phyloP scores from a whole-genome alignment of 2,888 invertebrate species.

The Agrochola macilenta region DNA sequence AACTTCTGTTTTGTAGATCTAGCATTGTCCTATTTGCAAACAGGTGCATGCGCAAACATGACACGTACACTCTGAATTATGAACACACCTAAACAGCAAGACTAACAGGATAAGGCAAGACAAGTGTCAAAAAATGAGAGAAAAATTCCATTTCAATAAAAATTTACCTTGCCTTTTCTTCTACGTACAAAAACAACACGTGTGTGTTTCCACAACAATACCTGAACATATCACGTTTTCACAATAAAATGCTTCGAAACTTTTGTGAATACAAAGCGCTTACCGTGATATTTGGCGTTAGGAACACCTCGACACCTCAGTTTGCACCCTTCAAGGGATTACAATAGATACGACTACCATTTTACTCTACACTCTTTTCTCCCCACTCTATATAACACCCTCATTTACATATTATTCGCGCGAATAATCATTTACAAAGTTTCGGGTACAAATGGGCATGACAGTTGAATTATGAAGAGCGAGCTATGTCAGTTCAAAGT shows the following conservation, averaged over 20 bases:
- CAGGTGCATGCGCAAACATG: neutral
- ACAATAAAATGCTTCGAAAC: conserved; percentile 66
- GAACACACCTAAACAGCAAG: neutral
- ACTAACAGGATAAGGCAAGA: neutral
- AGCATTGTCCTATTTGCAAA: neutral
- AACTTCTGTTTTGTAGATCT: neutral
- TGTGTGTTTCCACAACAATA: conserved; percentile 49
- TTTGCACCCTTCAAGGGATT: conserved; percentile 61
- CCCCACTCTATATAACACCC: conserved; percentile 15
- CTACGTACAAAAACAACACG: conserved; percentile 3
- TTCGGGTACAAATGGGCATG: conserved; percentile 57
- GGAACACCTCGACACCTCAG: conserved; percentile 48
- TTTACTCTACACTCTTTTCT: conserved; percentile 38
- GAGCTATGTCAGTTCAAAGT: conserved; percentile 33
- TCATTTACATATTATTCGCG: conserved; percentile 64
- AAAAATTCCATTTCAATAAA: conserved; percentile 8
- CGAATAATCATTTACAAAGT: conserved; percentile 66
- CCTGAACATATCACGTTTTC: conserved; percentile 56
- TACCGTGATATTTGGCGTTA: conserved; percentile 59
- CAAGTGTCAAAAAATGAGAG: neutral
- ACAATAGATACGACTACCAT: conserved; percentile 64
- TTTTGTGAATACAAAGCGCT: conserved; percentile 64
- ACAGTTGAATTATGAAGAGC: conserved; percentile 56
- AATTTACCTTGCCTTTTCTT: neutral
- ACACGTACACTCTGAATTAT: neutral